Evolutionary conservation across 2,888 invertebrate genomes (phyloP), one percentile per base, ranked within the genome.

Genomic region (Agriopis leucophaearia): DNA sequence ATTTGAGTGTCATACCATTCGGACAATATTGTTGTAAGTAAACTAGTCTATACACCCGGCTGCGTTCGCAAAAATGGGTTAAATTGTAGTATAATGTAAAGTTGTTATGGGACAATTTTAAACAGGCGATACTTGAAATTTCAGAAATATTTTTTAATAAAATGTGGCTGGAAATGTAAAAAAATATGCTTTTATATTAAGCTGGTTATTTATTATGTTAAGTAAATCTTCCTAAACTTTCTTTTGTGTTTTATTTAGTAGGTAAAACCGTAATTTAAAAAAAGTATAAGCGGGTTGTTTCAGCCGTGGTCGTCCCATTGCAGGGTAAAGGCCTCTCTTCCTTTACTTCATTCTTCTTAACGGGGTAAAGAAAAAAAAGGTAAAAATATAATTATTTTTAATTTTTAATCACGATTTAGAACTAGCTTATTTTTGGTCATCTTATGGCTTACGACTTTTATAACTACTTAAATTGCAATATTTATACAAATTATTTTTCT

Each of bases 191-290:
- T 90, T 92, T 92, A 87, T 92, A 90, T 85, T 91, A 91, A 83
- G 88, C 87, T 87, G 88, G 89, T 92, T 92, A 92, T 92, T 92
- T 93, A 92, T 91, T 92, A 87, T 81, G 83, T 85, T 91, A 91
- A 90, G 88, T 89, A 89, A 91, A 91, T 88, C 88, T 91, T 91
- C 84, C 71, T 83, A 83, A 88, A 90, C 85, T 81, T 83, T 76
- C 56, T 60, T 67, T 66, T 67, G 74, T 81, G 77, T 88, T 87
- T 88, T 86, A 84, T 86, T 88, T 51, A 27, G 8, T 27, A 50
- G 18, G 7, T 79, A 38, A 13, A 13, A n/a, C n/a, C n/a, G n/a
- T n/a, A n/a, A n/a, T n/a, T n/a, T n/a, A n/a, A n/a, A n/a, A n/a
- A n/a, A n/a, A n/a, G n/a, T n/a, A n/a, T n/a, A n/a, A n/a, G n/a